Evolutionary conservation across 2,888 invertebrate species (phyloP).

Genomic region (Lypha dubia): DNA sequence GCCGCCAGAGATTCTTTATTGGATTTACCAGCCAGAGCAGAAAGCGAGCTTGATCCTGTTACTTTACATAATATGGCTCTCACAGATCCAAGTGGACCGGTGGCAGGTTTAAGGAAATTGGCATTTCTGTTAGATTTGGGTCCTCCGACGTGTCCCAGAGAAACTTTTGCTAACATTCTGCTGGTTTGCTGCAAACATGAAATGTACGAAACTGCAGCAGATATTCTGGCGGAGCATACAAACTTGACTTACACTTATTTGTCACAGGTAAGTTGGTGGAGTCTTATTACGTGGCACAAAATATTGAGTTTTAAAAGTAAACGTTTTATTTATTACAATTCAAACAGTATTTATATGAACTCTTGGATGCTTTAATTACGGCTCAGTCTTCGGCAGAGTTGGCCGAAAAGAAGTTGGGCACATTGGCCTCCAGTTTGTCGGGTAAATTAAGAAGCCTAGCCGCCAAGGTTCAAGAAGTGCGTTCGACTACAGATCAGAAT

Average conservation of each 20-base stretch:
- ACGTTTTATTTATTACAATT: not conserved
- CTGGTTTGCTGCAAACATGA: conserved; percentile 98
- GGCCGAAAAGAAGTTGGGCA: conserved; percentile 97
- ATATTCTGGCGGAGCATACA: conserved; percentile 98
- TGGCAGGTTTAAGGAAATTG: conserved; percentile 91
- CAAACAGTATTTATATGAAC: conserved; percentile 94
- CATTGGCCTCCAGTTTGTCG: conserved; percentile 94
- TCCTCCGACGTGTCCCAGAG: conserved; percentile 93
- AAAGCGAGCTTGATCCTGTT: conserved; percentile 98
- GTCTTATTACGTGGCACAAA: not conserved
- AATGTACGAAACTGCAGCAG: conserved; percentile 98
- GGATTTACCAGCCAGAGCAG: conserved; percentile 96
- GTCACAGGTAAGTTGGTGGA: conserved; percentile 87
- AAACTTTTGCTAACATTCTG: conserved; percentile 98
- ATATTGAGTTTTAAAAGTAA: not conserved
- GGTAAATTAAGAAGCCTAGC: conserved; percentile 95
- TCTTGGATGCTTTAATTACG: conserved; percentile 97
- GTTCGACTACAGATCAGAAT: conserved; percentile 94
- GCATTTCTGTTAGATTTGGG: conserved; percentile 97
- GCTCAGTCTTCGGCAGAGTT: conserved; percentile 98
- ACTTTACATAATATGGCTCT: conserved; percentile 98
- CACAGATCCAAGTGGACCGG: conserved; percentile 94
- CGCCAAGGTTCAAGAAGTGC: conserved; percentile 96
- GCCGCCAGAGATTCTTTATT: conserved; percentile 93
- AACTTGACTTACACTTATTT: conserved; percentile 97